phyloP scores from a whole-genome alignment of 2,888 invertebrate genomes.

The Eristalinus aeneus region DNA sequence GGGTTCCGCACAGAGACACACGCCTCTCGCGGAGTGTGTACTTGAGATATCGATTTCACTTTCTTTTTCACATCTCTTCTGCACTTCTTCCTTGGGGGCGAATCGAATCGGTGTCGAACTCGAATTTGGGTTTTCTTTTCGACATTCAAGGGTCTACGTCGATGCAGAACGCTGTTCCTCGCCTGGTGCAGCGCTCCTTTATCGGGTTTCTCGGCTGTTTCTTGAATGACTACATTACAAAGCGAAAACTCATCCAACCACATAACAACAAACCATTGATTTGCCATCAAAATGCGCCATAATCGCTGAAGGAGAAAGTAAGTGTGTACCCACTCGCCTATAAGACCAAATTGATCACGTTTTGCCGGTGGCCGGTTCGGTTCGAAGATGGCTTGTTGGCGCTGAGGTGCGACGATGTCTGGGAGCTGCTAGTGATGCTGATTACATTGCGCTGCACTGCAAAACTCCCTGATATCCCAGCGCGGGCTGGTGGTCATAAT shows the following conservation, averaged over 20 bases:
- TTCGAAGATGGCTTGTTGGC: slow-evolving; percentile 37
- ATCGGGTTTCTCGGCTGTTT: slow-evolving; percentile 5
- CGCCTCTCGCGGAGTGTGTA: not conserved
- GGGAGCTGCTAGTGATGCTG: slow-evolving; percentile 36
- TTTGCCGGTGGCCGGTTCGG: slow-evolving; percentile 68
- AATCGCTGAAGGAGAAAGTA: slow-evolving; percentile 68
- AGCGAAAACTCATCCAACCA: slow-evolving; percentile 59
- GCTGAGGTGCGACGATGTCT: not conserved
- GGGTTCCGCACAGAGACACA: not conserved
- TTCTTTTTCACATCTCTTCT: slow-evolving; percentile 54
- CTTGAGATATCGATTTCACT: slow-evolving; percentile 63
- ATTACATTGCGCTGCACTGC: slow-evolving; percentile 31
- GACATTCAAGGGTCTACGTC: not conserved
- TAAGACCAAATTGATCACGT: slow-evolving; percentile 70
- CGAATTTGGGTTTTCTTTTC: slow-evolving; percentile 37
- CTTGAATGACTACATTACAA: slow-evolving; percentile 62
- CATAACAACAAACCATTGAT: slow-evolving; percentile 66
- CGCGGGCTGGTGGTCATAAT: slow-evolving; percentile 49
- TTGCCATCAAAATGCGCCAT: slow-evolving; percentile 66
- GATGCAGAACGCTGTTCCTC: slow-evolving; percentile 40
- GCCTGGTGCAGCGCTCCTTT: slow-evolving; percentile 16
- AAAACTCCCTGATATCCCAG: slow-evolving; percentile 21
- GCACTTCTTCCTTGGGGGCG: slow-evolving; percentile 37
- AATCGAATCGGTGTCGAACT: slow-evolving; percentile 11
- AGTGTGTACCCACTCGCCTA: slow-evolving; percentile 66